Conservation (phyloP, 1,140 invertebrate genomes). For the Zaprionus vittiger region DNA sequence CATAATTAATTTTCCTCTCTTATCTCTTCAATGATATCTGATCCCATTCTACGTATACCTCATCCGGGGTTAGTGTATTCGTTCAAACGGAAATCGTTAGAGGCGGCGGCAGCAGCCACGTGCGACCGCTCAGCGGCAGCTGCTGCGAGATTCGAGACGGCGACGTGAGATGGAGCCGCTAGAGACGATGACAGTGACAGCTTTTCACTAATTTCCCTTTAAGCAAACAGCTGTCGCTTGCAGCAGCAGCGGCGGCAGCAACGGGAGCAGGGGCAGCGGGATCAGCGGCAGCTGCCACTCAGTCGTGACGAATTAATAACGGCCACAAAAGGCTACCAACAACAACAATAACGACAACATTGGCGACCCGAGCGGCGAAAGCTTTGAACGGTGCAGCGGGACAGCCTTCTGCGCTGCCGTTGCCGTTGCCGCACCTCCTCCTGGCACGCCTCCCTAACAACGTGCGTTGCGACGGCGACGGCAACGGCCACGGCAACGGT, state of each 20-base stretch:
- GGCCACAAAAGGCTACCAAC: slow-evolving; percentile 41
- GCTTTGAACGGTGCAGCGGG: slow-evolving; percentile 17
- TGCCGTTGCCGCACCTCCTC: background rate
- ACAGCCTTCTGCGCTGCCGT: background rate
- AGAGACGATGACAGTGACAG: slow-evolving; percentile 61
- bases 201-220: slow-evolving; percentile 77
- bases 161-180: slow-evolving; percentile 3
- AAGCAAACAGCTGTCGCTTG: slow-evolving; percentile 55
- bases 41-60: background rate
- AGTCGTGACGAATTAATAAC: slow-evolving; percentile 80
- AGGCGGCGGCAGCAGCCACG: slow-evolving; percentile 30
- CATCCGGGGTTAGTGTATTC: slow-evolving; percentile 22
- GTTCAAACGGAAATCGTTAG: slow-evolving; percentile 29
- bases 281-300: slow-evolving; percentile 59
- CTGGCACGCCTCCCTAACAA: slow-evolving; percentile 7
- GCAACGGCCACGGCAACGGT: background rate
- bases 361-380: slow-evolving; percentile 36
- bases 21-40: background rate
- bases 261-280: slow-evolving; percentile 7
- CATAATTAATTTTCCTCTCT: background rate
- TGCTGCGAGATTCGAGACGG: slow-evolving; percentile 16
- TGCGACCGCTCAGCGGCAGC: slow-evolving; percentile 27
- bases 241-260: slow-evolving; percentile 6
- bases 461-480: slow-evolving; percentile 10
- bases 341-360: background rate